These are phyloP conservation scores for Bolborhynchus lineola DNA, from an alignment of 2,113 vertebrate species.

Conservation along the genomic window DNA sequence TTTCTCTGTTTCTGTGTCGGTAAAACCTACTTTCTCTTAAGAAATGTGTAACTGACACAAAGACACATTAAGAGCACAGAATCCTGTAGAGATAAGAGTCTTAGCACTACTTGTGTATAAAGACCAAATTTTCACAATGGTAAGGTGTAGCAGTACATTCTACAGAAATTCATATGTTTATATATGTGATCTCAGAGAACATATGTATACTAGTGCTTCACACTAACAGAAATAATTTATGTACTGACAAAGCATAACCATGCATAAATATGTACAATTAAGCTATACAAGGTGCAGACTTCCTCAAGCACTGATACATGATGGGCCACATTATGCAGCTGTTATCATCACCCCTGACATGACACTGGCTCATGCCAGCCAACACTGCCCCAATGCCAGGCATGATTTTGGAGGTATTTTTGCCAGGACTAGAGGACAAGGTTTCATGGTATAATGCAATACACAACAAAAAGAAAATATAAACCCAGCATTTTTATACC, in stretches of 20 bases:
- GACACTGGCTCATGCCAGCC: rapidly evolving
- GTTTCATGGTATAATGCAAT: background rate
- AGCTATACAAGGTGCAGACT: background rate
- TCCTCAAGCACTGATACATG: rapidly evolving
- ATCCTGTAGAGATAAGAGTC: rapidly evolving
- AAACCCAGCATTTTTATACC: background rate
- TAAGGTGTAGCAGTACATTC: background rate
- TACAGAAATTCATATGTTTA: background rate
- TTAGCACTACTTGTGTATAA: background rate
- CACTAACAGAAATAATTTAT: background rate
- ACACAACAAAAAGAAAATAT: background rate
- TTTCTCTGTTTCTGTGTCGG: background rate
- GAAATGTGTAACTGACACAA: background rate
- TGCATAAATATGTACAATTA: background rate
- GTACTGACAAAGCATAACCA: background rate
- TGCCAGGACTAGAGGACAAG: background rate
- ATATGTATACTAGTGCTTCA: background rate
- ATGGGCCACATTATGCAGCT: background rate
- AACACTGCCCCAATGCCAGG: background rate
- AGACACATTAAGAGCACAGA: background rate
- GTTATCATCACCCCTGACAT: background rate
- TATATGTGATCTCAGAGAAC: background rate
- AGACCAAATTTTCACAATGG: background rate
- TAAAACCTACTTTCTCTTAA: background rate
- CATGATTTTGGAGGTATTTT: background rate